These are phyloP conservation scores for Periparus ater DNA, from an alignment of 2,797 vertebrate species.

Conservation along the genomic window DNA sequence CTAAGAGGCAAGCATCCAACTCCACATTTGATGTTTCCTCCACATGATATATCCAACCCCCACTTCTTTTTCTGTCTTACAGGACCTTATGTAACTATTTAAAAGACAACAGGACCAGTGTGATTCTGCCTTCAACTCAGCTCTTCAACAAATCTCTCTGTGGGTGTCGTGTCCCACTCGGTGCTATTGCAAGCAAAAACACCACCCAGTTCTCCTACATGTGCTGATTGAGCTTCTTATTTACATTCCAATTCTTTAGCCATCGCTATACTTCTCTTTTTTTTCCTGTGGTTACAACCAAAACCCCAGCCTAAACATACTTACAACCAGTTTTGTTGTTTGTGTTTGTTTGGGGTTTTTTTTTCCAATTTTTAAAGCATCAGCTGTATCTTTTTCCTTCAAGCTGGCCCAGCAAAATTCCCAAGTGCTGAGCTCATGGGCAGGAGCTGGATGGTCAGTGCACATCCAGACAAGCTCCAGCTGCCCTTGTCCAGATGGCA, in stretches of 20 bases:
- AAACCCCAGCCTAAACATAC: not conserved
- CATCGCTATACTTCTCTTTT: not conserved
- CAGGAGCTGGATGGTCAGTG: not conserved
- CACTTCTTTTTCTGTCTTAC: not conserved
- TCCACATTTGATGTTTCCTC: not conserved
- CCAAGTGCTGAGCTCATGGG: not conserved
- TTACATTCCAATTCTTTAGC: not conserved
- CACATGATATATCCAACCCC: not conserved
- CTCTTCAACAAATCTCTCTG: not conserved
- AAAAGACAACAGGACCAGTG: not conserved
- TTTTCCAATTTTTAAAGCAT: not conserved
- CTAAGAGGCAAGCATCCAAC: not conserved
- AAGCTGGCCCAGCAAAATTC: not conserved
- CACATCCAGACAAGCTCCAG: slow-evolving; percentile 16
- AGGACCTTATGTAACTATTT: not conserved
- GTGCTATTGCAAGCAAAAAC: not conserved
- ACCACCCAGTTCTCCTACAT: not conserved
- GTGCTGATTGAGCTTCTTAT: not conserved
- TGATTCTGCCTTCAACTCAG: not conserved
- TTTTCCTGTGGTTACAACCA: not conserved
- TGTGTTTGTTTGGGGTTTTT: not conserved
- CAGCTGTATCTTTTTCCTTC: not conserved
- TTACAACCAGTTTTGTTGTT: not conserved
- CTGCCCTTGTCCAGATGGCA: slow-evolving; percentile 40
- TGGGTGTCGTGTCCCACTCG: not conserved